Evolutionary conservation across 2,113 vertebrate species (phyloP).

Genomic region (Setophaga petechia): DNA sequence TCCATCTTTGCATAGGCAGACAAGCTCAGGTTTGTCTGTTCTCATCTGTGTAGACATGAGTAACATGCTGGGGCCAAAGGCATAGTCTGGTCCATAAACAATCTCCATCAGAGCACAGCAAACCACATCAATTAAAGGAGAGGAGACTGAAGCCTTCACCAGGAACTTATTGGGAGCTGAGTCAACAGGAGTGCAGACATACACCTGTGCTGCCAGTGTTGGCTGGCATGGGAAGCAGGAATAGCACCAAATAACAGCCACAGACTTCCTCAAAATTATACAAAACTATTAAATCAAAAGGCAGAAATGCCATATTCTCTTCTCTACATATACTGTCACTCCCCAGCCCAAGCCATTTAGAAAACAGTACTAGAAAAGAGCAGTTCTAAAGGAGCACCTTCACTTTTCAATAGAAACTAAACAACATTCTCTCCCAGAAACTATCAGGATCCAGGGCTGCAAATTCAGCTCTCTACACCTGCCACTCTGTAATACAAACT

Average conservation of each 20-base stretch:
- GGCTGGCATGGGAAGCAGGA: background rate
- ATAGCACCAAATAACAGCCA: background rate
- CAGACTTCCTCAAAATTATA: background rate
- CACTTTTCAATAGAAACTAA: background rate
- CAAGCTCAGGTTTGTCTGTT: background rate
- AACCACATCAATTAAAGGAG: constrained; percentile 23
- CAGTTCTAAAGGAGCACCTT: background rate
- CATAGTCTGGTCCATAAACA: background rate
- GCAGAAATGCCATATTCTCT: background rate
- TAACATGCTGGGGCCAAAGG: background rate
- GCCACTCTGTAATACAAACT: background rate
- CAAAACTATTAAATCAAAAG: background rate
- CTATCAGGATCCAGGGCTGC: background rate
- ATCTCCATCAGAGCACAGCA: background rate
- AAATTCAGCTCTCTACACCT: background rate
- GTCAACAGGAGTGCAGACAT: background rate
- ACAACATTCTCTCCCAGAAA: background rate
- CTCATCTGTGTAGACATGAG: background rate
- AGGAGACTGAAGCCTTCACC: background rate
- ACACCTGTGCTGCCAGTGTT: background rate
- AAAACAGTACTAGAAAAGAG: background rate
- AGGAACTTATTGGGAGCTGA: background rate
- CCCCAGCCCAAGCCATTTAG: background rate
- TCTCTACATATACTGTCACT: background rate
- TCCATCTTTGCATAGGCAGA: background rate